Percentiles rank a stretch among this genome's conserved stretches.
phyloP scores from a whole-genome alignment of 2,113 vertebrate species.

The Eonycteris spelaea region DNA sequence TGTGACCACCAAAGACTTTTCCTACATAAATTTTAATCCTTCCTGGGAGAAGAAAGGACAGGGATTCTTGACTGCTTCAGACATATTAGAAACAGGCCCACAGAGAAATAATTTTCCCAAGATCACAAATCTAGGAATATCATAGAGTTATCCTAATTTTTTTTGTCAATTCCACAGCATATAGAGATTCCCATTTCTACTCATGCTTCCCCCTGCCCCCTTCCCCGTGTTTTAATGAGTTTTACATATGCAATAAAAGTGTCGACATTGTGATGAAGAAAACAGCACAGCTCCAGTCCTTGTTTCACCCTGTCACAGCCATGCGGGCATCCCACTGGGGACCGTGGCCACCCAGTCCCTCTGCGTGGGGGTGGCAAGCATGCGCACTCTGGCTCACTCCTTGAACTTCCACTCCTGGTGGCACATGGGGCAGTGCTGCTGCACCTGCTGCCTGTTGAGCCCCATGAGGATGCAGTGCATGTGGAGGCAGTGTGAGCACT shows the following conservation, averaged over 20 bases:
- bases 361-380: too few species aligned
- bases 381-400: slow-evolving; percentile 82
- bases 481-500: slow-evolving; percentile 98
- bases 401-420: slow-evolving; percentile 99
- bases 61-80: background rate
- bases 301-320: background rate
- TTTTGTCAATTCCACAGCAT: background rate
- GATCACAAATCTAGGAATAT: background rate
- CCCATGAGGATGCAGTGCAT: slow-evolving; percentile 99
- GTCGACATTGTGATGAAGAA: background rate
- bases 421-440: slow-evolving; percentile 99
- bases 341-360: too few species aligned
- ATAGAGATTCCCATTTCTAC: background rate
- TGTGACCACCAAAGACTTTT: background rate
- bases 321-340: too few species aligned
- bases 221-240: background rate
- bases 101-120: background rate
- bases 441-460: slow-evolving; percentile 96
- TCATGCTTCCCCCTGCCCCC: too few species aligned
- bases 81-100: background rate
- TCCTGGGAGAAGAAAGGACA: background rate
- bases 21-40: background rate
- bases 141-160: background rate
- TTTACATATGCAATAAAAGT: slow-evolving; percentile 38
- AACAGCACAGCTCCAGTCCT: background rate